phyloP scores from a whole-genome alignment of 2,113 vertebrate species.

The Amia ocellicauda region DNA sequence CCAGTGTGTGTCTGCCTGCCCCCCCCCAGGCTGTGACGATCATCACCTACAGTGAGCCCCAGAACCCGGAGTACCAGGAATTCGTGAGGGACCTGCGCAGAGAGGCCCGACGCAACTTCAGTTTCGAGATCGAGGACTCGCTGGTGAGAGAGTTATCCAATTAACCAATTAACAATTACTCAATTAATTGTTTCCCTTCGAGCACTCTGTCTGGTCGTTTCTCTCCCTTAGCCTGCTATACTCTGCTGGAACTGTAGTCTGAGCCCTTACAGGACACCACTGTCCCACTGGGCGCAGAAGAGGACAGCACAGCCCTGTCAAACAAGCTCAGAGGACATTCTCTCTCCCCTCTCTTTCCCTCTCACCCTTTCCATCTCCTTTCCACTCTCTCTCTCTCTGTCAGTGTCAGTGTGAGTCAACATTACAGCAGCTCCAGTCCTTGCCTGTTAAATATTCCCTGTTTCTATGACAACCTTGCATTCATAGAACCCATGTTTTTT shows the following conservation, averaged over 20 bases:
- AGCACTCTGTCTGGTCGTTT: too few relatives aligned
- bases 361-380: not conserved
- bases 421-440: not conserved
- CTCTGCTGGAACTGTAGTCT: too few relatives aligned
- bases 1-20: too few relatives aligned
- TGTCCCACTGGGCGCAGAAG: too few relatives aligned
- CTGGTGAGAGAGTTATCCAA: conserved; percentile 80
- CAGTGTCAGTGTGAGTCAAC: not conserved
- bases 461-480: conserved; percentile 15
- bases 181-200: too few relatives aligned
- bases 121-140: conserved; percentile 78
- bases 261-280: too few relatives aligned
- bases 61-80: conserved; percentile 73
- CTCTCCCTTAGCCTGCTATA: too few relatives aligned
- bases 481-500: not conserved
- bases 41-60: conserved; percentile 83
- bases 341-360: not conserved
- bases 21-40: conserved; percentile 82
- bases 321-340: too few relatives aligned
- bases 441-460: not conserved
- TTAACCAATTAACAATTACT: too few relatives aligned
- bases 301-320: too few relatives aligned
- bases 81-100: conserved; percentile 73
- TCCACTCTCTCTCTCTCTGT: not conserved
- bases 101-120: conserved; percentile 67